Conservation (phyloP, 2,888 invertebrate species). For the Drosophila demipolita region DNA sequence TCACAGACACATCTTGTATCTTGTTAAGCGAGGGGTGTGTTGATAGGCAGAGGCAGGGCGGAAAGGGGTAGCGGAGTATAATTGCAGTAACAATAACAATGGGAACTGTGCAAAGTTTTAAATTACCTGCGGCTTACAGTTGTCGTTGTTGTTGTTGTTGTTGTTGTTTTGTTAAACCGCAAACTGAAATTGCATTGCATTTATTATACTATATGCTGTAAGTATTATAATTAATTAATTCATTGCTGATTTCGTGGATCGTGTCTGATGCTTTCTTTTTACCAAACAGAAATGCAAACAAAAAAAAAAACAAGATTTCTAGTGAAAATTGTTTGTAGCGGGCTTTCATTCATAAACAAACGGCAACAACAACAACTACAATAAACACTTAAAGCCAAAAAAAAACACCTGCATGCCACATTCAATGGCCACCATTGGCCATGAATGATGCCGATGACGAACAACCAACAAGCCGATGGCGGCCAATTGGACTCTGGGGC, state of each 20-base stretch:
- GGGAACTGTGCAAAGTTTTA: slow-evolving; percentile 64
- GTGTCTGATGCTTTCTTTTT: slow-evolving; percentile 54
- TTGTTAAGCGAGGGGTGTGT: background rate
- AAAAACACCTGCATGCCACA: slow-evolving; percentile 74
- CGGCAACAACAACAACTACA: slow-evolving; percentile 12
- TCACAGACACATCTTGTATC: slow-evolving; percentile 17
- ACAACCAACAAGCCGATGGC: slow-evolving; percentile 5
- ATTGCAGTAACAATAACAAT: slow-evolving; percentile 70
- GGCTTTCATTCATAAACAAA: slow-evolving; percentile 49
- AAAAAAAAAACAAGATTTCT: slow-evolving; percentile 13
- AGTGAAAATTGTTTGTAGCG: slow-evolving; percentile 46
- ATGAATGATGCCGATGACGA: slow-evolving; percentile 43
- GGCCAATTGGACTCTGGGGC: slow-evolving; percentile 17
- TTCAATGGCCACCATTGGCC: slow-evolving; percentile 69
- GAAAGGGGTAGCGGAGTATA: slow-evolving; percentile 17
- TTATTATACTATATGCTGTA: slow-evolving; percentile 53
- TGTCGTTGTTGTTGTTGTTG: slow-evolving; percentile 1
- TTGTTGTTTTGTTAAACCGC: slow-evolving; percentile 56
- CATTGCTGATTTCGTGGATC: slow-evolving; percentile 50
- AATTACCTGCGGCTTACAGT: slow-evolving; percentile 57
- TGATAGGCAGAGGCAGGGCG: no score
- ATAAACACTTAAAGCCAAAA: slow-evolving; percentile 27
- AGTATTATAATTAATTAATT: slow-evolving; percentile 68
- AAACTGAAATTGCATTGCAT: slow-evolving; percentile 64
- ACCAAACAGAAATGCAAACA: slow-evolving; percentile 8